These are phyloP conservation scores for Coranthus polyacanthus DNA, from an alignment of 2,797 vertebrate species.

Conservation along the genomic window DNA sequence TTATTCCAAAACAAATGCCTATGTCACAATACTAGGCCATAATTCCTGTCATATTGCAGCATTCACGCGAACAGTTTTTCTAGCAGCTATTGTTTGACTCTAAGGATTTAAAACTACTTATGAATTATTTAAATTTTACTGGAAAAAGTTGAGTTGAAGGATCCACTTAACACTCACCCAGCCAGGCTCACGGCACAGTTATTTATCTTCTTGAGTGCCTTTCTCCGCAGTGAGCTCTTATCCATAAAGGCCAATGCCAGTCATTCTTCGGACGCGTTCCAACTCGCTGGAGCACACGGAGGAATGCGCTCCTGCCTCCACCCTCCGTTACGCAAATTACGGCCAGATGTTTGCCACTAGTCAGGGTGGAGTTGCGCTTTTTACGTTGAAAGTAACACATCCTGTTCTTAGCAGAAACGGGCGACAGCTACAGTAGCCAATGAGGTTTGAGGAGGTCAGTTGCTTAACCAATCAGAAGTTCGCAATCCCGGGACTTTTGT, in stretches of 20 bases:
- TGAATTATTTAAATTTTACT: slow-evolving; percentile 20
- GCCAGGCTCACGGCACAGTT: slow-evolving; percentile 3
- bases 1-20: not conserved
- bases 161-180: slow-evolving; percentile 33
- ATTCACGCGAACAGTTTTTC: slow-evolving; percentile 9
- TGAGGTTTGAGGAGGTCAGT: slow-evolving; percentile 26
- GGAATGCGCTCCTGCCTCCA: slow-evolving; percentile 72
- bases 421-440: slow-evolving; percentile 70
- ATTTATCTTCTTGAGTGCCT: slow-evolving; percentile 33
- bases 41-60: slow-evolving; percentile 3
- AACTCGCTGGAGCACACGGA: slow-evolving; percentile 66
- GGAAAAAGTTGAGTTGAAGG: slow-evolving; percentile 3
- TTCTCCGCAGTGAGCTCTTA: slow-evolving; percentile 14
- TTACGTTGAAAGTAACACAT: slow-evolving; percentile 74
- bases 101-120: not conserved
- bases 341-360: slow-evolving; percentile 77
- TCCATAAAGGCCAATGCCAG: slow-evolving; percentile 41
- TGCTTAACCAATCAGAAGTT: slow-evolving; percentile 82
- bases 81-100: too few species aligned
- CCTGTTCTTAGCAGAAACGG: slow-evolving; percentile 41
- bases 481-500: slow-evolving; percentile 51
- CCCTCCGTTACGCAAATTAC: slow-evolving; percentile 76
- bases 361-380: slow-evolving; percentile 83
- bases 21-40: not conserved
- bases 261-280: slow-evolving; percentile 77